A percentile compares a stretch with the other conserved stretches of the same genome.
These are phyloP conservation scores for Dryomyza anilis DNA, from an alignment of 2,888 invertebrate genomes.

Conservation along the genomic window DNA sequence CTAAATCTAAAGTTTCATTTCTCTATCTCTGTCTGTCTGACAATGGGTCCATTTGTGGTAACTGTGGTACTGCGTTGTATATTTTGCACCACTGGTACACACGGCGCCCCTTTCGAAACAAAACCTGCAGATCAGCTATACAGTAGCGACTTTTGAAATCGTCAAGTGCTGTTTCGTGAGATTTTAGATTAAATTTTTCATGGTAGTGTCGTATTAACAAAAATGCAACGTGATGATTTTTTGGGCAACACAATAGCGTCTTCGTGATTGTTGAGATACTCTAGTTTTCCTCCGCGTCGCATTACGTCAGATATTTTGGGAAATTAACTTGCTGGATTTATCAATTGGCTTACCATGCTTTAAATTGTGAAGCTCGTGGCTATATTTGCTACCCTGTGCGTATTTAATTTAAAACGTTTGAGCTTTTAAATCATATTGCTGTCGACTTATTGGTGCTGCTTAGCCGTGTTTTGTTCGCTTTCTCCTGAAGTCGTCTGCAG, in stretches of 20 bases:
- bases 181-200: constrained; percentile 22
- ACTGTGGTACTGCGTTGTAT: neutral
- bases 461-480: neutral
- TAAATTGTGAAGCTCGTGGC: constrained; percentile 11
- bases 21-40: no score
- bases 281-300: constrained; percentile 6
- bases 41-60: constrained; percentile 20
- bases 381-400: constrained; percentile 17
- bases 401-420: constrained; percentile 3
- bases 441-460: neutral
- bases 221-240: constrained; percentile 24
- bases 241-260: constrained; percentile 12
- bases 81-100: constrained; percentile 26
- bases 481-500: neutral
- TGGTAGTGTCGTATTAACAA: constrained; percentile 18
- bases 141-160: constrained; percentile 19
- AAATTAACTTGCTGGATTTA: constrained; percentile 19
- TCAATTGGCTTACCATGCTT: constrained; percentile 20
- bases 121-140: constrained; percentile 19
- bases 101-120: constrained; percentile 21
- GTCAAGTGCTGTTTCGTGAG: constrained; percentile 23
- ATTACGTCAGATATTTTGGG: constrained; percentile 18
- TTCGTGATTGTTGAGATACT: constrained; percentile 22
- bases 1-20: no score
- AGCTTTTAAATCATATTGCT: neutral